Base-by-base conservation (phyloP, 2,888 invertebrate species). In the Papilio protenor region DNA sequence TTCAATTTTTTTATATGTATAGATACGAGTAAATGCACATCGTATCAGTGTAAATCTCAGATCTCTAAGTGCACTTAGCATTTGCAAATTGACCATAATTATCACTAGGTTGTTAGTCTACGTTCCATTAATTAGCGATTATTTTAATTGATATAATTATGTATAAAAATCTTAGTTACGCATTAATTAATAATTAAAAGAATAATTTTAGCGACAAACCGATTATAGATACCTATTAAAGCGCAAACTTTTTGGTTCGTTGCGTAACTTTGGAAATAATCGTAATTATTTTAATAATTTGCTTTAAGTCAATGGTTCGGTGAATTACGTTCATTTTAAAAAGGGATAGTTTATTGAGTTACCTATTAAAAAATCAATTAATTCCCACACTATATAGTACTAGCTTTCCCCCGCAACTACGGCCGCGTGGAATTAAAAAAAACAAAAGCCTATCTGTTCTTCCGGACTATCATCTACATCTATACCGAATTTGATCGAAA, bases 231-330 rank as follows among this genome's bases (percentile, higher is more conserved):
- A 52, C 23, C n/a, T 40, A 72, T 55, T 52, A n/a, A 33, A 33
- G 55, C 33, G 72, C 4, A n/a, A 72, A 55, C 11, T 52, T 72
- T 33, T 52, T 18, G 55, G 10, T 21, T 70, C 12, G 6, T 71
- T 71, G 49, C 27, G 52, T 27, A 49, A 71, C 52, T 71, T 52
- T 71, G 52, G 49, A 27, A 14, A 27, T 27, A 61, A 70, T 70
- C 12, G 12, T 1, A 70, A 70, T 70, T 61, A 27, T 61, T 59
- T 11, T 23, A 27, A 61, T 61, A 23, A 61, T 61, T 27, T 27
- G 12, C 27, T 27, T 27, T 61, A 33, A 27, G 11, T 2, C 21
- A 64, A 64, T 33, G 16, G 64, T 2, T 33, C 33, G 10, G 2
- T 66, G n/a, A 66, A 66, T 66, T 18, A 66, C 40, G 10, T 61